Evolutionary conservation across 2,797 vertebrate species (phyloP).

Genomic region (Coluber constrictor): DNA sequence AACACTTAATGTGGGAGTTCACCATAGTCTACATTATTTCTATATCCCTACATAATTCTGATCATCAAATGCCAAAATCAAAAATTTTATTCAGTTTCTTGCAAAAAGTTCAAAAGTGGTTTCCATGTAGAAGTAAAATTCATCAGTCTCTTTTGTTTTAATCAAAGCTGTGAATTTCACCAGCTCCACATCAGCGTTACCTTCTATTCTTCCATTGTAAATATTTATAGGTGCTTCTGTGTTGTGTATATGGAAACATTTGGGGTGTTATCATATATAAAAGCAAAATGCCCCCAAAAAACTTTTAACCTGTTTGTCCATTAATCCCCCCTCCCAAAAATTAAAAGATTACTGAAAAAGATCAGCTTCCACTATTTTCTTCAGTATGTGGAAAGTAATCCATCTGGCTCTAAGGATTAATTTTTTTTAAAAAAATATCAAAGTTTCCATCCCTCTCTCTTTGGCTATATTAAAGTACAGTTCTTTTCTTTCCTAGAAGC

Average conservation of each 20-base stretch:
- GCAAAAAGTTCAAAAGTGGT: neutral
- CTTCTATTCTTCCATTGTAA: neutral
- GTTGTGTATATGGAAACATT: neutral
- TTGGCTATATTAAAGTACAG: neutral
- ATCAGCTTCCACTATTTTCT: neutral
- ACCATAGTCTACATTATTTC: neutral
- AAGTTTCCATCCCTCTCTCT: neutral
- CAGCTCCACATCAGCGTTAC: neutral
- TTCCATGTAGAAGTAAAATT: neutral
- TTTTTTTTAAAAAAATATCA: neutral
- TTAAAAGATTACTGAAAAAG: neutral
- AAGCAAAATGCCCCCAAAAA: neutral
- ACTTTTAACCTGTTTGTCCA: neutral
- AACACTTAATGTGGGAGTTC: neutral
- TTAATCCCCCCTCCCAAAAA: neutral
- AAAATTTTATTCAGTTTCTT: neutral
- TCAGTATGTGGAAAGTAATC: neutral
- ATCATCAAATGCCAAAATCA: neutral
- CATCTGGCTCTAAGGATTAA: neutral
- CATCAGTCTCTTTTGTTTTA: neutral
- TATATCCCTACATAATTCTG: neutral
- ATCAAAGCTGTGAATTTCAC: neutral
- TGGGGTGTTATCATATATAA: neutral
- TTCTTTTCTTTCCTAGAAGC: neutral
- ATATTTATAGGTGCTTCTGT: neutral